Percentiles rank a stretch among this genome's conserved stretches.
Evolutionary conservation across 2,113 vertebrate genomes (phyloP).

Genomic region (Ophthalmolycus amberensis): DNA sequence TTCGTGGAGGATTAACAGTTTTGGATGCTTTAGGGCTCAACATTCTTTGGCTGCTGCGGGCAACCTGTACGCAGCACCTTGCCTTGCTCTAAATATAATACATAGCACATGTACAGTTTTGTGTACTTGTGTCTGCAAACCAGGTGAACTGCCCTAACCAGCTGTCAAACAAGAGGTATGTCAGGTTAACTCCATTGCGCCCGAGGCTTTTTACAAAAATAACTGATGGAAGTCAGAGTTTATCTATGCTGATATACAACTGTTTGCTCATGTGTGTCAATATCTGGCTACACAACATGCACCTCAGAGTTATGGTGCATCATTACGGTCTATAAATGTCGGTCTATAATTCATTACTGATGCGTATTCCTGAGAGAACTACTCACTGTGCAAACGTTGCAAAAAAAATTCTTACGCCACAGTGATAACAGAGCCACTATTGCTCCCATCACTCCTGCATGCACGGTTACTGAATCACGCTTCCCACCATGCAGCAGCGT

Average conservation of each 20-base stretch:
- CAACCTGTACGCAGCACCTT: neutral
- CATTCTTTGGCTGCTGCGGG: slow-evolving; percentile 18
- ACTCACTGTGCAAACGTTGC: neutral
- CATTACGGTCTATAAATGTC: neutral
- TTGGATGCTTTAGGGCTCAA: slow-evolving; percentile 28
- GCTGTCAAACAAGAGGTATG: neutral
- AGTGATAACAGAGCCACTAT: neutral
- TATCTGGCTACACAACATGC: neutral
- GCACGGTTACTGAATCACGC: slow-evolving; percentile 4
- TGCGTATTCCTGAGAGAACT: neutral
- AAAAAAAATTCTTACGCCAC: neutral
- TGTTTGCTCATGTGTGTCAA: neutral
- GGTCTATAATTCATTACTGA: slow-evolving; percentile 5
- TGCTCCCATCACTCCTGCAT: neutral
- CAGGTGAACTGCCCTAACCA: slow-evolving; percentile 55
- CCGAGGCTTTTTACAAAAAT: slow-evolving; percentile 1
- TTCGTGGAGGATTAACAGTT: neutral
- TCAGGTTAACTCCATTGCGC: neutral
- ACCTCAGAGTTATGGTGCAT: neutral
- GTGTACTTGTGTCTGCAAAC: slow-evolving; percentile 36
- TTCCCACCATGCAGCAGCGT: slow-evolving; percentile 18
- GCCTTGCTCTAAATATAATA: neutral
- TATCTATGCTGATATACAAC: neutral
- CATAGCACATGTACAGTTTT: neutral
- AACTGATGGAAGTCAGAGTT: neutral